These are phyloP conservation scores for Micrasema minimum DNA, from an alignment of 1,140 invertebrate genomes.

Conservation along the genomic window DNA sequence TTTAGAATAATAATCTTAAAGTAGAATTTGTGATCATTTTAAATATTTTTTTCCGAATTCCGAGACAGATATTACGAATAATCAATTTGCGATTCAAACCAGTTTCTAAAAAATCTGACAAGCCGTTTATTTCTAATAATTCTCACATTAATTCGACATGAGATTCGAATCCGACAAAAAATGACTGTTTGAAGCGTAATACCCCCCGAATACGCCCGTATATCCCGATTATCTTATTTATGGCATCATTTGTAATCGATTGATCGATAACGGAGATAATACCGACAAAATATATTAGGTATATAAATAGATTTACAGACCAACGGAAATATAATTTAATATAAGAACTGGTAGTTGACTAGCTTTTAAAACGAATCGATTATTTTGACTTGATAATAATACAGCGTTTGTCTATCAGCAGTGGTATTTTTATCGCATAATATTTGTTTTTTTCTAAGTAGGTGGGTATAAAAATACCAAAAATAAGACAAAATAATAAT, in stretches of 20 bases:
- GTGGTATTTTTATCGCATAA: too few relatives aligned
- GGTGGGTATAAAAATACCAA: too few relatives aligned
- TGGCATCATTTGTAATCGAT: not conserved
- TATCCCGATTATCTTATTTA: conserved; percentile 26
- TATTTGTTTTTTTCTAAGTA: too few relatives aligned
- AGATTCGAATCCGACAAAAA: too few relatives aligned
- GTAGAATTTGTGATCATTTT: too few relatives aligned
- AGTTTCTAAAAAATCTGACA: not conserved
- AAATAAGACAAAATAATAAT: too few relatives aligned
- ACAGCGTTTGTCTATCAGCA: too few relatives aligned
- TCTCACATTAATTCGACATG: too few relatives aligned
- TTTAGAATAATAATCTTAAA: too few relatives aligned
- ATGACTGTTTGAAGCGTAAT: not conserved
- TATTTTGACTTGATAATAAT: not conserved
- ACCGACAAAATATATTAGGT: conserved; percentile 10
- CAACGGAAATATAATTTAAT: conserved; percentile 4
- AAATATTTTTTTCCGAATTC: not conserved
- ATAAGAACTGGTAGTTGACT: conserved; percentile 6
- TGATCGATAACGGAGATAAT: conserved; percentile 23
- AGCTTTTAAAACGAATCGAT: conserved; percentile 10
- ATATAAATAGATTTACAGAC: conserved; percentile 9
- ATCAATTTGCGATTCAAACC: not conserved
- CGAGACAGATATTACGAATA: conserved; percentile 1
- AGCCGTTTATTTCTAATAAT: too few relatives aligned
- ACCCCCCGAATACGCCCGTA: conserved; percentile 8